A percentile compares a stretch with the other conserved stretches of the same genome.
phyloP scores from a whole-genome alignment of 2,797 vertebrate genomes.

The Natrix natrix region DNA sequence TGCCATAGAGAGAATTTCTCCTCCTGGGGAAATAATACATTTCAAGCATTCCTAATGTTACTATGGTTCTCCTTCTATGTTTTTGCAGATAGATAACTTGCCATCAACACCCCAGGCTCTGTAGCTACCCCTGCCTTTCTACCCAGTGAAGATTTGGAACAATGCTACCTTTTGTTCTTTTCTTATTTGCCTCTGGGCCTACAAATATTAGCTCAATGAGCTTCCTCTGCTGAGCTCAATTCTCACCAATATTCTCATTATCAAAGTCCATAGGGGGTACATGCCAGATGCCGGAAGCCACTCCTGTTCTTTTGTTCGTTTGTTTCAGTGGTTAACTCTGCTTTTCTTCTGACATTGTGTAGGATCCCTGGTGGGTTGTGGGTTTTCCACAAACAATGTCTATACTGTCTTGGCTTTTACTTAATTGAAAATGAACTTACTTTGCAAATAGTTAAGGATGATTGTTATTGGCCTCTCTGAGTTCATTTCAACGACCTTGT shows the following conservation, averaged over 20 bases:
- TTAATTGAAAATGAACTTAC: not conserved
- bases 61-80: not conserved
- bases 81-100: not conserved
- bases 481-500: not conserved
- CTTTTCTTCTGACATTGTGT: not conserved
- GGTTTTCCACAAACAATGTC: slow-evolving; percentile 4
- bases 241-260: slow-evolving; percentile 21
- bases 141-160: not conserved
- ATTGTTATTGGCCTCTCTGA: not conserved
- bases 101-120: not conserved
- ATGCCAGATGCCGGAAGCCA: not conserved
- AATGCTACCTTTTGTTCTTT: not conserved
- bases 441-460: not conserved
- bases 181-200: not conserved
- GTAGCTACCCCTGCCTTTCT: not conserved
- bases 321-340: slow-evolving; percentile 3
- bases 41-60: not conserved
- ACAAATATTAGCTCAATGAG: slow-evolving; percentile 11
- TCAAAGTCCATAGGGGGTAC: slow-evolving; percentile 15
- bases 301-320: slow-evolving; percentile 7
- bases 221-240: not conserved
- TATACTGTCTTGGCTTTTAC: not conserved
- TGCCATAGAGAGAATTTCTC: not conserved
- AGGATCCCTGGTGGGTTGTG: not conserved
- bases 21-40: not conserved